Evolutionary conservation across 2,888 invertebrate species (phyloP).

Genomic region (Druceiella hillmani): DNA sequence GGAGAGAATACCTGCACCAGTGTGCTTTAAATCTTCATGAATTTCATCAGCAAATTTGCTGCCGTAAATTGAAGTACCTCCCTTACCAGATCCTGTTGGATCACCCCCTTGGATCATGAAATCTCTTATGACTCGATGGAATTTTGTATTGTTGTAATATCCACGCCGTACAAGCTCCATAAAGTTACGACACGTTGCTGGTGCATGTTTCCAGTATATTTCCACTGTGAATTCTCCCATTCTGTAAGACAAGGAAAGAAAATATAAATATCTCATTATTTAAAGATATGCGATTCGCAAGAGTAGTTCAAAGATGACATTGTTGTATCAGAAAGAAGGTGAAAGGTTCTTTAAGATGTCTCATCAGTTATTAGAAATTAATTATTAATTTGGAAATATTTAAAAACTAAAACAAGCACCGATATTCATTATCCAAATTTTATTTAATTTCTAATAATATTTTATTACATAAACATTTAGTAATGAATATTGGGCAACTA

Average conservation of each 20-base stretch:
- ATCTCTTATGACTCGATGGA: conserved; percentile 92
- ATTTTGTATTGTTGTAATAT: conserved; percentile 94
- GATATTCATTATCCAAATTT: too few relatives aligned
- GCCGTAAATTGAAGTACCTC: conserved; percentile 96
- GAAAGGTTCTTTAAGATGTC: too few relatives aligned
- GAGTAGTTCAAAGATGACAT: too few relatives aligned
- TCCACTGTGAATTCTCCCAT: conserved; percentile 93
- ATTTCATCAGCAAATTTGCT: conserved; percentile 94
- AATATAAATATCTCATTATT: too few relatives aligned
- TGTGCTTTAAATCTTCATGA: conserved; percentile 88
- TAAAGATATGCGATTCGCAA: too few relatives aligned
- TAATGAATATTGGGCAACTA: too few relatives aligned
- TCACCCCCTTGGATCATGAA: conserved; percentile 97
- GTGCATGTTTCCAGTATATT: conserved; percentile 98
- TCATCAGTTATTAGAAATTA: too few relatives aligned
- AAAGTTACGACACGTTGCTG: conserved; percentile 96
- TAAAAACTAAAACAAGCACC: too few relatives aligned
- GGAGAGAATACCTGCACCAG: conserved; percentile 84
- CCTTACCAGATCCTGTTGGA: conserved; percentile 94
- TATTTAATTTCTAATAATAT: too few relatives aligned
- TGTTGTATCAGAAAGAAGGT: too few relatives aligned
- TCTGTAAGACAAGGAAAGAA: conserved; percentile 53
- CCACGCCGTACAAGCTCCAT: conserved; percentile 89
- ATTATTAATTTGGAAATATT: too few relatives aligned
- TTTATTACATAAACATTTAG: too few relatives aligned